phyloP scores from a whole-genome alignment of 2,888 invertebrate genomes.

The Melipona bicolor region DNA sequence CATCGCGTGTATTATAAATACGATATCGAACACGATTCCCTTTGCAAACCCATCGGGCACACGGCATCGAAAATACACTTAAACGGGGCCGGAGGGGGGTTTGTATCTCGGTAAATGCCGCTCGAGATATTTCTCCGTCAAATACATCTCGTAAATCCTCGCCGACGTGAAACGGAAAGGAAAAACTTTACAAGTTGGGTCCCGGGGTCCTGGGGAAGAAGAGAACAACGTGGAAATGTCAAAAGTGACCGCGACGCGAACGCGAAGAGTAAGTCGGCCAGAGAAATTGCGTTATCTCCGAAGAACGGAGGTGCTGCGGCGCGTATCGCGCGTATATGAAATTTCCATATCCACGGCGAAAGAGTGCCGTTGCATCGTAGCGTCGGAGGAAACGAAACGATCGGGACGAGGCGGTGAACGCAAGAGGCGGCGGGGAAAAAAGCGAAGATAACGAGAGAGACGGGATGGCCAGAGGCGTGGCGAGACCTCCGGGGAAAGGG shows the following conservation, averaged over 20 bases:
- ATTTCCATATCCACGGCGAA: slow-evolving; percentile 78
- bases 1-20: neutral
- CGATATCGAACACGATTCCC: no score
- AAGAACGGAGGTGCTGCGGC: slow-evolving; percentile 57
- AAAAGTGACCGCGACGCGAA: slow-evolving; percentile 20
- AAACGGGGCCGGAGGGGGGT: neutral
- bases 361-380: slow-evolving; percentile 67
- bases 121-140: slow-evolving; percentile 1
- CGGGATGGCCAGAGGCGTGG: slow-evolving; percentile 29
- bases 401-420: neutral
- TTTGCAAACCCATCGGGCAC: neutral
- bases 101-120: neutral
- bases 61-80: neutral
- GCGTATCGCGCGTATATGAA: slow-evolving; percentile 72
- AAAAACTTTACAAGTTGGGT: neutral
- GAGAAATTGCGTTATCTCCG: slow-evolving; percentile 55
- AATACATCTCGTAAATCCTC: neutral
- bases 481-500: neutral
- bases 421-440: neutral
- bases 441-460: slow-evolving; percentile 6
- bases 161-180: neutral
- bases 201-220: neutral
- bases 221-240: slow-evolving; percentile 15
- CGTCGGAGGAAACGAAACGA: slow-evolving; percentile 39
- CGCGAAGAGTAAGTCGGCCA: slow-evolving; percentile 45